Conservation (phyloP, 2,113 vertebrate species). For the Toxotes jaculatrix region DNA sequence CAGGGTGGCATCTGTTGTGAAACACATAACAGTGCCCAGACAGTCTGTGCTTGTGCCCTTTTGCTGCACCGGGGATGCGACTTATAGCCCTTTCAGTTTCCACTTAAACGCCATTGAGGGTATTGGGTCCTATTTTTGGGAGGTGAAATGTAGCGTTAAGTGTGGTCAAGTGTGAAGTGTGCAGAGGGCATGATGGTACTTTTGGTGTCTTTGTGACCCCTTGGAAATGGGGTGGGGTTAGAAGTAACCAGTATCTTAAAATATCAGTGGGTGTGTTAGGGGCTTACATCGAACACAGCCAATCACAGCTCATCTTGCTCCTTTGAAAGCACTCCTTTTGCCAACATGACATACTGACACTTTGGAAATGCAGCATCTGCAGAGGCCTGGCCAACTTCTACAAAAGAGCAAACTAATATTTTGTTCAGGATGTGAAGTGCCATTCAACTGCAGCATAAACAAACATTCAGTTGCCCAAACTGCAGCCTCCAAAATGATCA, state of each 20-base stretch:
- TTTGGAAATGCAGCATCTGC: background rate
- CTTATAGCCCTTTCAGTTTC: constrained; percentile 31
- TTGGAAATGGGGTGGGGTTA: constrained; percentile 34
- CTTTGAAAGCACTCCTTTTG: constrained; percentile 6
- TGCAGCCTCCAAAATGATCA: no score
- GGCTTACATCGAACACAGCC: constrained; percentile 4
- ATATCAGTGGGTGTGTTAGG: background rate
- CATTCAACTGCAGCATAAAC: background rate
- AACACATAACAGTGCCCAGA: constrained; percentile 35
- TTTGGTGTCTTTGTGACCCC: constrained; percentile 24
- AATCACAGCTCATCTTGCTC: constrained; percentile 16
- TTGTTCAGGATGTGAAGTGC: background rate
- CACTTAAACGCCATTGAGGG: background rate
- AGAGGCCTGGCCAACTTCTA: background rate
- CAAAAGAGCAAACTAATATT: constrained; percentile 7
- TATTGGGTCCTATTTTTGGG: constrained; percentile 3
- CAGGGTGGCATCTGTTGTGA: constrained; percentile 55
- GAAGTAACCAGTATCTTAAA: background rate
- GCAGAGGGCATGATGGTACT: background rate
- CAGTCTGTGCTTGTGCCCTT: constrained; percentile 26
- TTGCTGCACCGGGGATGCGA: constrained; percentile 6
- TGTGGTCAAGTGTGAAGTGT: constrained; percentile 20
- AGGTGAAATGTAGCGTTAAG: background rate
- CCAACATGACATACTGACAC: background rate
- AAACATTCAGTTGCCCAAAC: background rate